Conservation (phyloP, 2,113 vertebrate species). For the Mustelus asterias region DNA sequence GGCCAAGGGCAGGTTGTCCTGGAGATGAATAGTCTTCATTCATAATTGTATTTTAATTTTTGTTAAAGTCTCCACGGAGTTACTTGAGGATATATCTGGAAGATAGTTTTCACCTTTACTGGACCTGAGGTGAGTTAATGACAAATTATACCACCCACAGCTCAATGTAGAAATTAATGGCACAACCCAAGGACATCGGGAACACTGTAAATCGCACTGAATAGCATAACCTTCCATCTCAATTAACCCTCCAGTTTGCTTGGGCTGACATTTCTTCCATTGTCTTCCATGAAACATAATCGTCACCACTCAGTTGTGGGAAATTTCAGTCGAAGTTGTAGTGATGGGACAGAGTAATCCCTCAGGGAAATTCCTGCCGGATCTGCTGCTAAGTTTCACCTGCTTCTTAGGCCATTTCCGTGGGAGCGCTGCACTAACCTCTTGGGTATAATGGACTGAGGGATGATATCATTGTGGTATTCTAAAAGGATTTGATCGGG, state of each 20-base stretch:
- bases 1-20: neutral
- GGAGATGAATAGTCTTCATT: slow-evolving; percentile 13
- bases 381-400: neutral
- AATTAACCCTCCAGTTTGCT: neutral
- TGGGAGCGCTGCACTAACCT: neutral
- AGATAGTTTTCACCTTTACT: slow-evolving; percentile 14
- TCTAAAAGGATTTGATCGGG: neutral
- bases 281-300: neutral
- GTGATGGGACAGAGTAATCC: neutral
- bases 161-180: slow-evolving; percentile 30
- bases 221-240: neutral
- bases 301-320: neutral
- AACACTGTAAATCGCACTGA: neutral
- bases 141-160: slow-evolving; percentile 34
- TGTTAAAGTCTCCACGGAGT: neutral
- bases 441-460: neutral
- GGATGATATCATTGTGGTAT: neutral
- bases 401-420: neutral
- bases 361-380: neutral
- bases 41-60: slow-evolving; percentile 36
- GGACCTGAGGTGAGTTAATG: slow-evolving; percentile 22
- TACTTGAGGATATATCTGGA: slow-evolving; percentile 25
- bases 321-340: neutral
- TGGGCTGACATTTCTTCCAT: neutral
- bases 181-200: slow-evolving; percentile 3